Percentiles rank a stretch among this genome's conserved stretches.
phyloP scores from a whole-genome alignment of 2,797 vertebrate species.

The Coluber constrictor region DNA sequence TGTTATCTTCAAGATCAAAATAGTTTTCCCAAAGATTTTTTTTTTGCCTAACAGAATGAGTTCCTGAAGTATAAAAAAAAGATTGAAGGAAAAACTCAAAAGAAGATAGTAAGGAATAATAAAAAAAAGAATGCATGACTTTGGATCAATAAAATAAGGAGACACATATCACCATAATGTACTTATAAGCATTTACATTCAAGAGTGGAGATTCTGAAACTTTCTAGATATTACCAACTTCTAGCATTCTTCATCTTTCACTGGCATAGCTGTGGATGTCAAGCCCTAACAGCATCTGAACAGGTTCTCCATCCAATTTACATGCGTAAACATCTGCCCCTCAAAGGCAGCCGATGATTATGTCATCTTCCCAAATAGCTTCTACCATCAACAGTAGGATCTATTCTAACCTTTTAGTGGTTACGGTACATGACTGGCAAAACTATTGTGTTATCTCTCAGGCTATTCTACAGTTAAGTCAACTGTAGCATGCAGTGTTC shows the following conservation, averaged over 20 bases:
- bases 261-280: not conserved
- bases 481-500: not conserved
- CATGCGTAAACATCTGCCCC: not conserved
- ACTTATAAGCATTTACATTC: not conserved
- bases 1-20: not conserved
- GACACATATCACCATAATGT: not conserved
- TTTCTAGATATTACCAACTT: not conserved
- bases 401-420: not conserved
- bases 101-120: not conserved
- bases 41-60: not conserved
- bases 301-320: not conserved
- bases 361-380: not conserved
- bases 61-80: not conserved
- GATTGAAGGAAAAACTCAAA: not conserved
- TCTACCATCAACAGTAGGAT: not conserved
- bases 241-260: not conserved
- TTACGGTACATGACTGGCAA: not conserved
- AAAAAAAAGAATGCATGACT: not conserved
- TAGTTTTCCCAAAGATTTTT: not conserved
- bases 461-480: not conserved
- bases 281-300: not conserved
- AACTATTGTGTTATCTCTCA: not conserved
- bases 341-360: not conserved
- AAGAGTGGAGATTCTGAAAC: not conserved
- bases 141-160: fast-evolving